These are phyloP conservation scores for Diabrotica virgifera DNA, from an alignment of 1,140 invertebrate species.

Conservation along the genomic window DNA sequence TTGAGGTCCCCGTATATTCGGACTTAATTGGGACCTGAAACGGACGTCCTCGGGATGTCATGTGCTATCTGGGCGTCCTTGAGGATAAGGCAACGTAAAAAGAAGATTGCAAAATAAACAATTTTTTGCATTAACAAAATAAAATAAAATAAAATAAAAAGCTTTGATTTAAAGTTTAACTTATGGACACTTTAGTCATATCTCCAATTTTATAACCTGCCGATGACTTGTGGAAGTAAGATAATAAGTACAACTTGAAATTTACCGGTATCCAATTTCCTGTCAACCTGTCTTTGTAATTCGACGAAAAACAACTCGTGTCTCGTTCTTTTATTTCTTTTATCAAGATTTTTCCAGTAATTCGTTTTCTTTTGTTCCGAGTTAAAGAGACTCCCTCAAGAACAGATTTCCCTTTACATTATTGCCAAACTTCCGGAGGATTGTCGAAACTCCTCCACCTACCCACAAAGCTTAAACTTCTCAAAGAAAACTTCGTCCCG, in stretches of 20 bases:
- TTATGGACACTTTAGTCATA: too few species aligned
- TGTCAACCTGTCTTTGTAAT: background rate
- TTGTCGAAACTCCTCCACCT: constrained; percentile 1
- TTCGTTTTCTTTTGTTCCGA: constrained; percentile 2
- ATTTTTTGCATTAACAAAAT: too few species aligned
- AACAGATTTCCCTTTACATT: constrained; percentile 1
- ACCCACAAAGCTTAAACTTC: constrained; percentile 1
- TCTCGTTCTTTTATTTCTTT: background rate
- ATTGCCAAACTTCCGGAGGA: background rate
- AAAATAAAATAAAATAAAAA: too few species aligned
- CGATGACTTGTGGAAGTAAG: background rate
- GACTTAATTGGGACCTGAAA: too few species aligned
- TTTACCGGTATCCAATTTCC: background rate
- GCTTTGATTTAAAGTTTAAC: too few species aligned
- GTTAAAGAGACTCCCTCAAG: background rate
- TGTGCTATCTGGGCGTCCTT: too few species aligned
- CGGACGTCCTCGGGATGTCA: too few species aligned
- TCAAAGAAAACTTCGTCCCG: background rate
- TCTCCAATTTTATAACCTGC: too few species aligned
- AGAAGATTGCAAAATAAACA: too few species aligned
- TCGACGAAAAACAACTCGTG: background rate
- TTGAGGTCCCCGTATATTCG: too few species aligned
- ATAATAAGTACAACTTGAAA: constrained; percentile 1
- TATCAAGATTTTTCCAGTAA: constrained; percentile 2
- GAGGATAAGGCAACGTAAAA: too few species aligned